These are phyloP conservation scores for Oreamnos americanus DNA, from an alignment of 2,113 vertebrate genomes.

Conservation along the genomic window DNA sequence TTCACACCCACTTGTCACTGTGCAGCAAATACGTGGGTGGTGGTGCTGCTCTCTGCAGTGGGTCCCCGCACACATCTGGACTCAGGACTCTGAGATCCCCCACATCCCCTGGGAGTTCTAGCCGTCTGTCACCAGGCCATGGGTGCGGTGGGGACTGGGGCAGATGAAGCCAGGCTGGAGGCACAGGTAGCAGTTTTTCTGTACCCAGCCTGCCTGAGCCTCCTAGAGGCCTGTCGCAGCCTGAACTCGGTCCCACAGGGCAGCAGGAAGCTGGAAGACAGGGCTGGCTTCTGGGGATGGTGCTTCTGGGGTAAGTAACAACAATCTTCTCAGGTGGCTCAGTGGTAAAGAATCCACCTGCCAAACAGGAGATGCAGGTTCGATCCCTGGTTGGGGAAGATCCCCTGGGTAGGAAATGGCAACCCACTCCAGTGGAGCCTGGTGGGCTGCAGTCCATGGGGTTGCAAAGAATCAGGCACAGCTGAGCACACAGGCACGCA, in stretches of 20 bases:
- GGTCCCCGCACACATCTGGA: background rate
- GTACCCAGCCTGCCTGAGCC: background rate
- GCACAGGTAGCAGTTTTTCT: background rate
- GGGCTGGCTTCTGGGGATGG: background rate
- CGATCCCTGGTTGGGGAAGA: background rate
- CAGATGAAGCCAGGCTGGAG: background rate
- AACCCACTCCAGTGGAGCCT: background rate
- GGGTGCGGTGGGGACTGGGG: background rate
- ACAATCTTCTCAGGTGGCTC: background rate
- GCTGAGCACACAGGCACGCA: background rate
- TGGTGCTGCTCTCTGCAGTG: background rate
- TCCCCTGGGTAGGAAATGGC: background rate
- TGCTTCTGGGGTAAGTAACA: background rate
- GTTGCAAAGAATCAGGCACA: background rate
- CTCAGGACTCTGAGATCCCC: background rate
- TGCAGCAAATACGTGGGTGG: background rate
- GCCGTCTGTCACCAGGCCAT: background rate
- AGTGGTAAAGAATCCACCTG: background rate
- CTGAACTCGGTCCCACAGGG: background rate
- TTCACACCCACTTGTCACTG: background rate
- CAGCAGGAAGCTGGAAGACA: background rate
- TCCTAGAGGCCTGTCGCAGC: background rate
- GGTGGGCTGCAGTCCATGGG: background rate
- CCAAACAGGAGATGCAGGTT: background rate
- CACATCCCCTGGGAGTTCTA: background rate